Base-by-base conservation (phyloP, 2,113 vertebrate genomes). In the Cottus gobio region DNA sequence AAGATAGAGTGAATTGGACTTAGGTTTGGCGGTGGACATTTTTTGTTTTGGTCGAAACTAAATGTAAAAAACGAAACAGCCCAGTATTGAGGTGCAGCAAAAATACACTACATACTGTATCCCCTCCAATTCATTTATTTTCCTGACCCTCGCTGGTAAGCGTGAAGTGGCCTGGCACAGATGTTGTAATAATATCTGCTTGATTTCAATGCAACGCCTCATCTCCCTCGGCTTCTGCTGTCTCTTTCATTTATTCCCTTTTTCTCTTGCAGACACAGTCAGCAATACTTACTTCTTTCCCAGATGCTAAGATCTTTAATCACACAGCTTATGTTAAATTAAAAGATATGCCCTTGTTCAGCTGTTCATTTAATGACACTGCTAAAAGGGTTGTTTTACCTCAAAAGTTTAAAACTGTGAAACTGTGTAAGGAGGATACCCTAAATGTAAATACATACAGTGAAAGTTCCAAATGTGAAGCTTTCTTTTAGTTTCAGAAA, bases 151-250 rank as follows among this genome's bases (percentile, higher is more conserved):
- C n/a, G n/a, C 42, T 48, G 20, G 7, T 56, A 1, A 46, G 18
- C 15, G 22, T 30, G 62, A 72, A 60, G 10, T 52, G 64, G 39
- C 7, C 26, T 31, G 37, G 31, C 76, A 44, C 54, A 83, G 56
- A 85, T 83, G 69, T 60, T 74, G 26, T 46, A 57, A 71, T 56
- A 46, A 66, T 57, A 48, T 79, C 71, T 61, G 67, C 77, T 77
- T 77, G 42, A 75, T 67, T 86, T 71, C 71, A 73, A 3, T 72
- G 42, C 37, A 71, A 30, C 1, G 22, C 60, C 70, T 82, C 77
- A 75, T 69, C 64, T 83, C 76, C 34, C 22, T 60, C 62, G 20
- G 60, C 64, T 73, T 44, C n/a, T 12, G 77, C 44, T 71, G 22
- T 67, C 63, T 80, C 44, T 81, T 30, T 61, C 34, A 62, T 42